phyloP scores from a whole-genome alignment of 2,797 vertebrate species.

The Poeciliopsis gracilis region DNA sequence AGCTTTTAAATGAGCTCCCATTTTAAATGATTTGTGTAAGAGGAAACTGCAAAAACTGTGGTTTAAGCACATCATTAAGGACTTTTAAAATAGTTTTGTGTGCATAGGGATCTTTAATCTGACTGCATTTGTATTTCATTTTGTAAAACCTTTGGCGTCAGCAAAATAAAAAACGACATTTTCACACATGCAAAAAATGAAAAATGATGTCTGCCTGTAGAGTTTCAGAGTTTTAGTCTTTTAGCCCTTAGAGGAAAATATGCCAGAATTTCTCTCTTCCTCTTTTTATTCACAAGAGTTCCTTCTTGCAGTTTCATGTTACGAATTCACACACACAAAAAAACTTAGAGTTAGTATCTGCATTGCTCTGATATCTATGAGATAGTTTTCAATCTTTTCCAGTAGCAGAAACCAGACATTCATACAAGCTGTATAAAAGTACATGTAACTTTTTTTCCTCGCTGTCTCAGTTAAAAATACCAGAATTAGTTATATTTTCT shows the following conservation, averaged over 20 bases:
- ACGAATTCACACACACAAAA: neutral
- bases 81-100: neutral
- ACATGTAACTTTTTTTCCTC: neutral
- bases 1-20: neutral
- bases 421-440: neutral
- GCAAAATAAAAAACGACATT: neutral
- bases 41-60: neutral
- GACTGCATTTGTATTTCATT: neutral
- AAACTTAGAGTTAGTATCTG: neutral
- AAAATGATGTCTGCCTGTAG: neutral
- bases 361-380: neutral
- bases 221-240: neutral
- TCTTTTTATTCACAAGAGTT: neutral
- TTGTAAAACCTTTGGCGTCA: neutral
- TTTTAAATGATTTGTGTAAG: neutral
- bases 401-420: neutral
- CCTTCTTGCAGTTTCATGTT: neutral
- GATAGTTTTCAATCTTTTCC: neutral
- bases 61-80: neutral
- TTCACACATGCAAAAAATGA: neutral
- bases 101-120: neutral
- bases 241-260: neutral
- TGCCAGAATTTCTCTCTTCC: neutral
- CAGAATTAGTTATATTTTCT: neutral
- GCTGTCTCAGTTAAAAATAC: neutral